Base-by-base conservation (phyloP, 2,113 vertebrate species). In the Stictonetta naevosa region DNA sequence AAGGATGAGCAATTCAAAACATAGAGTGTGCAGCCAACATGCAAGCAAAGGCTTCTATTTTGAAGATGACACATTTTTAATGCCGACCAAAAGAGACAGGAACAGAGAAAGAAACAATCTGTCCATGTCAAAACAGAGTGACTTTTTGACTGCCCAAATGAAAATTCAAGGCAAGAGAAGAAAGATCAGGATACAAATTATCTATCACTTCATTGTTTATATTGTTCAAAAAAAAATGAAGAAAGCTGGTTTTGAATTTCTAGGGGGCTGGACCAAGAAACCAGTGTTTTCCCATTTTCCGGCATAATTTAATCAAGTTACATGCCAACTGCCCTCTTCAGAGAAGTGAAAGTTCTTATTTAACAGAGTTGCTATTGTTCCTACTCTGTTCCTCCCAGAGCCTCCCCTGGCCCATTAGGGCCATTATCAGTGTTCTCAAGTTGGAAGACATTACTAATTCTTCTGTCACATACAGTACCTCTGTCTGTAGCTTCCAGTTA, bases 31-130 rank as follows among this genome's bases (percentile, higher is more conserved):
- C 42, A 74, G 78, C 62, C 91, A 92, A 50, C 19, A 33, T 25
- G 48, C 42, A 91, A 68, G 88, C 31, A 94, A 74, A 88, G 44
- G 29, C 59, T 96, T 91, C 84, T 92, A 3, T 95, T 93, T 91
- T 94, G 71, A 95, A 78, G 85, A 72, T 68, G 56, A 91, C n/a
- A 74, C 59, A 83, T 84, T 86, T 93, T 79, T 73, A 86, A 75
- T 29, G 44, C 67, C 83, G 89, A 87, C 67, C 42, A 74, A 80
- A 93, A 85, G 59, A 81, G 88, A 93, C 53, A 42, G 46, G 46
- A 52, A 74, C 44, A 90, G 80, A 79, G 69, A 91, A 67, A 86
- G 74, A 95, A 95, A n/a, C 33, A 88, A 83, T 84, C 84, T 66
- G 64, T 93, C 83, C 55, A 68, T 58, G 60, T 75, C 84, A 86